Evolutionary conservation across 2,797 vertebrate genomes (phyloP), one percentile per base, ranked within the genome.

Genomic region (Enteromius paludinosus): DNA sequence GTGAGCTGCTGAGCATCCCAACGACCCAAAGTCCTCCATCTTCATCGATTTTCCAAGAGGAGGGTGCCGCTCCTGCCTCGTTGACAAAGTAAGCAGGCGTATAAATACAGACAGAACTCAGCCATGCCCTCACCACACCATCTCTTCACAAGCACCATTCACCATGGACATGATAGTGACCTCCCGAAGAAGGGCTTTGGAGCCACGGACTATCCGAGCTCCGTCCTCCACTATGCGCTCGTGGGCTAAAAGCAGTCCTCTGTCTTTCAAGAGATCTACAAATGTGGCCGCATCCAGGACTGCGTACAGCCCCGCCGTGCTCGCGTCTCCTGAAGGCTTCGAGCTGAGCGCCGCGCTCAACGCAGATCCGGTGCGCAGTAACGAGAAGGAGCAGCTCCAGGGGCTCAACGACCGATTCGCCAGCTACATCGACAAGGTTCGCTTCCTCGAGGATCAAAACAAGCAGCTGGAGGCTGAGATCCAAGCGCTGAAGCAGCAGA

Each of bases 391-490:
- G 89, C 95, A 96, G 88, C 91, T 96, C 56, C 96, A 96, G 75
- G 95, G 95, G 18, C 93, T 96, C 62, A 96, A 96, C 88, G 96
- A 96, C 85, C 95, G 96, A 86, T 96, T 96, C 87, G 95, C 96
- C 64, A 95, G 95, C 54, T 96, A 96, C 93, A 96, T 96, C 79
- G 96, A 96, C 88, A 96, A 95, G 75, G 96, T 96, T 73, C 96
- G 95, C n/a, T 95, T 91, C 87, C 86, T 96, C 90, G 96, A 96
- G 90, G 95, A 96, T 90, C 95, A 96, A 90, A 96, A 96, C 91
- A 93, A 93, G 91, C 94, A 94, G 87, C 90, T 96, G 47, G 95
- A 96, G 85, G 91, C 89, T 17, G 96, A 96, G 90, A 94, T 96
- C 89, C 93, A 93, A 72, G 93, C 95, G 52, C 94, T 95, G 86